A percentile compares a stretch with the other conserved stretches of the same genome.
phyloP scores from a whole-genome alignment of 2,797 vertebrate genomes.

The Garrulus glandarius region DNA sequence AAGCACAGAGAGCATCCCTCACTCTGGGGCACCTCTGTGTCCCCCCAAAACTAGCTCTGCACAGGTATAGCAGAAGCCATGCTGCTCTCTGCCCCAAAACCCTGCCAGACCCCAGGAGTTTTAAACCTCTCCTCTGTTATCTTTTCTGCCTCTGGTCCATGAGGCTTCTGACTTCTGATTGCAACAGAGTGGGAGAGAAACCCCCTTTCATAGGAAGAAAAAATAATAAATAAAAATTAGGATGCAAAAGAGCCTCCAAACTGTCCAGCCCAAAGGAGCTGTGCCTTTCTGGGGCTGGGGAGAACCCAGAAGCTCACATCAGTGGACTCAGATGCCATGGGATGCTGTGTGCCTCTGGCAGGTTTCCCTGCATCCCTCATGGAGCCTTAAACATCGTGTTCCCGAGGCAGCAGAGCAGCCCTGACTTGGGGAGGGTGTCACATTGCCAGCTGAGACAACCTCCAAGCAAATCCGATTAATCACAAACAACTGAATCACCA shows the following conservation, averaged over 20 bases:
- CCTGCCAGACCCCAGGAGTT: not conserved
- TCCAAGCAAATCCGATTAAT: conserved; percentile 12
- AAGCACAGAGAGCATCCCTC: not conserved
- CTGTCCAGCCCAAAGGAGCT: not conserved
- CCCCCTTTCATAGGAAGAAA: not conserved
- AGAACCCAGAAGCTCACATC: not conserved
- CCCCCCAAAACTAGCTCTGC: not conserved
- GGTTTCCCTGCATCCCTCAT: not conserved
- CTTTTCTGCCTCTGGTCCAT: not conserved
- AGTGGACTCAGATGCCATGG: accelerated
- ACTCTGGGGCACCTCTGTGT: not conserved
- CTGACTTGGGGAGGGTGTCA: not conserved
- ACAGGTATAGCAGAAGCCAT: not conserved
- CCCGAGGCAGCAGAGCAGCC: not conserved
- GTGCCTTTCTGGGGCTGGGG: not conserved
- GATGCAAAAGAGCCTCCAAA: not conserved
- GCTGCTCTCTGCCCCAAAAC: not conserved
- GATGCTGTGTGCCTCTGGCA: not conserved
- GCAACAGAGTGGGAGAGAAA: not conserved
- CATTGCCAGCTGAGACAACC: conserved; percentile 1
- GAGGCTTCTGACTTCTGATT: not conserved
- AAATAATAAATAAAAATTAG: not conserved
- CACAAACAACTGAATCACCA: not conserved
- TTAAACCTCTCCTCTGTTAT: not conserved
- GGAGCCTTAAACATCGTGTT: not conserved